Evolutionary conservation across 2,888 invertebrate genomes (phyloP), one percentile per base, ranked within the genome.

Genomic region (Drosophila prostipennis): DNA sequence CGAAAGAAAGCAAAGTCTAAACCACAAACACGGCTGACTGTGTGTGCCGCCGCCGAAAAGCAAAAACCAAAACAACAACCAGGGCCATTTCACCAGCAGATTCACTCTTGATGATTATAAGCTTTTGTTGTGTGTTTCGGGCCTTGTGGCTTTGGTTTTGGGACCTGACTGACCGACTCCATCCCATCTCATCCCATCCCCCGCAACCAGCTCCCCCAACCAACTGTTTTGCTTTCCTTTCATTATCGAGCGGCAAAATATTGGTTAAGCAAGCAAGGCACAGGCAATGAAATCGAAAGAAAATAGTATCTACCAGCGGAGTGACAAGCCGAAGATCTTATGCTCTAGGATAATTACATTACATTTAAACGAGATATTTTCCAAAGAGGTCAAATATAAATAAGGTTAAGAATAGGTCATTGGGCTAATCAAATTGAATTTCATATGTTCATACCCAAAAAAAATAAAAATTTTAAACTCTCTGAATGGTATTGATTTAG

Each of bases 31-130:
- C 54, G 46, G 63, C 72, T 59, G 60, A 36, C 51, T 57, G 52
- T 36, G 52, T 36, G 43, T 72, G 60, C 36, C 34, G 23, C 52
- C 49, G 43, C 32, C 36, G 51, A 58, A 57, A 59, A 54, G 40
- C 26, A 23, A 64, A 55, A 63, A 64, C 64, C 46, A 56, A 63
- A 68, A 57, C 73, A 64, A 68, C 56, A 69, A 73, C 53, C 63
- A 48, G 34, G 51, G 49, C 48, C 71, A 85, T 85, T 82, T 87
- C 84, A 72, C 75, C 76, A 76, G 78, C 88, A 83, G 83, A 83
- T 83, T 83, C 83, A 83, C 83, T 83, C 88, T 88, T 83, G 88
- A 88, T 83, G 86, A 79, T 85, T 87, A 86, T 78, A 79, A 82
- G 77, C 76, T 60, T 78, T 80, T 84, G 69, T 79, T 85, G 87